A percentile compares a stretch with the other conserved stretches of the same genome.
Conservation (phyloP, 1,140 invertebrate genomes). For the Macrobrachium nipponense region DNA sequence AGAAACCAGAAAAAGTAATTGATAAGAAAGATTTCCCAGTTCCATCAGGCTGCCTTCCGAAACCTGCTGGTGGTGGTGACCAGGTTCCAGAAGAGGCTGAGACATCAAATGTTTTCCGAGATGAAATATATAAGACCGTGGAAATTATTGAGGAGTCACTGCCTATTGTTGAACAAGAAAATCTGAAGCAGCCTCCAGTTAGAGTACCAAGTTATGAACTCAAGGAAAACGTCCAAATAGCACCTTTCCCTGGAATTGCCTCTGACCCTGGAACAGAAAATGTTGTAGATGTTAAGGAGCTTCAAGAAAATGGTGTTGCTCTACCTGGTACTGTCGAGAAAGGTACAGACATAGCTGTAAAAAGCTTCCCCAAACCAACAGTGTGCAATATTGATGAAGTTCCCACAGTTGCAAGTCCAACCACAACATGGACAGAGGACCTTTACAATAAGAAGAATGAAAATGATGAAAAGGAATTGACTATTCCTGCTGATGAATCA, state of each 20-base stretch:
- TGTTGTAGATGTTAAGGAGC: neutral
- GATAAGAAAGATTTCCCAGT: no score
- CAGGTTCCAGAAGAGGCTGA: no score
- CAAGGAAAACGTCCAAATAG: neutral
- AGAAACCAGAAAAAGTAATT: no score
- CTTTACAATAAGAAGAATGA: conserved; percentile 10
- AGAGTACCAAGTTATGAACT: conserved; percentile 13
- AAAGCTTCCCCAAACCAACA: no score
- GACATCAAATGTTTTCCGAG: no score
- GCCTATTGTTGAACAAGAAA: conserved; percentile 69
- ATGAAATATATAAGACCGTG: neutral
- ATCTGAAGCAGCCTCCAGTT: neutral
- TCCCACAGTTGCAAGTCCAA: neutral
- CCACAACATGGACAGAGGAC: conserved; percentile 18
- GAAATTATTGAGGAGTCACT: conserved; percentile 19
- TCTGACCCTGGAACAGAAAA: neutral
- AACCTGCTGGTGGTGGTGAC: no score
- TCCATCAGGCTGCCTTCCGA: no score
- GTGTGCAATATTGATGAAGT: no score
- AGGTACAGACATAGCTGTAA: no score
- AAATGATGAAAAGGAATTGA: neutral
- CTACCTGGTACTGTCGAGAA: no score
- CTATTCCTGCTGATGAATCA: neutral
- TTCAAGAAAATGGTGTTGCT: no score
- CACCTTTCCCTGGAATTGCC: conserved; percentile 4